Evolutionary conservation across 2,113 vertebrate genomes (phyloP).

Genomic region (Vombatus ursinus): DNA sequence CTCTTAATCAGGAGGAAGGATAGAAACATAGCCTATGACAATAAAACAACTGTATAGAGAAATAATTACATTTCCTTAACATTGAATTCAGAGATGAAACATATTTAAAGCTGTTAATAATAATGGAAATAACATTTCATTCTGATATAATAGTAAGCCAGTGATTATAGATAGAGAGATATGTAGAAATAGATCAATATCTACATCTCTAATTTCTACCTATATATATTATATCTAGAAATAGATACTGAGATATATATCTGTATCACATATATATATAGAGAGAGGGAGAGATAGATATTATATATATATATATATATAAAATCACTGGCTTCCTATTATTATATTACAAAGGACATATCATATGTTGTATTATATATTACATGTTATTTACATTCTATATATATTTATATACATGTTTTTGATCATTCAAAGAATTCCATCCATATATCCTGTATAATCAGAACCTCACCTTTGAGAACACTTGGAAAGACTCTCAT

Average conservation of each 20-base stretch:
- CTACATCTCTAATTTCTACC: not conserved
- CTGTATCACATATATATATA: not conserved
- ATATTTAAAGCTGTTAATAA: not conserved
- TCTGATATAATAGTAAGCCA: not conserved
- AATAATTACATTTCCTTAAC: not conserved
- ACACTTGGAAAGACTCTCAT: not conserved
- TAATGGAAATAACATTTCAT: not conserved
- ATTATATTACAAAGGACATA: no score
- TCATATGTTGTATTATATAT: no score
- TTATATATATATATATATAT: not conserved
- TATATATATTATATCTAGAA: not conserved
- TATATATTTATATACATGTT: not conserved
- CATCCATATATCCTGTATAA: not conserved
- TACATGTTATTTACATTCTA: not conserved
- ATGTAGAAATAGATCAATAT: not conserved
- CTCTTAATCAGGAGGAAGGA: not conserved
- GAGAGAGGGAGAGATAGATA: not conserved
- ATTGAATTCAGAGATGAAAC: not conserved
- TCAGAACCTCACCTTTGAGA: not conserved
- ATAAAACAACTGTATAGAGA: not conserved
- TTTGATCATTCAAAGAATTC: not conserved
- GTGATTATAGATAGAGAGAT: not conserved
- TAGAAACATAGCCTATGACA: not conserved
- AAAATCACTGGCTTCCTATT: not conserved
- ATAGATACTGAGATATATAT: not conserved